Percentiles rank a stretch among this genome's conserved stretches.
Evolutionary conservation across 2,113 vertebrate species (phyloP).

Genomic region (Amphiprion ocellaris): DNA sequence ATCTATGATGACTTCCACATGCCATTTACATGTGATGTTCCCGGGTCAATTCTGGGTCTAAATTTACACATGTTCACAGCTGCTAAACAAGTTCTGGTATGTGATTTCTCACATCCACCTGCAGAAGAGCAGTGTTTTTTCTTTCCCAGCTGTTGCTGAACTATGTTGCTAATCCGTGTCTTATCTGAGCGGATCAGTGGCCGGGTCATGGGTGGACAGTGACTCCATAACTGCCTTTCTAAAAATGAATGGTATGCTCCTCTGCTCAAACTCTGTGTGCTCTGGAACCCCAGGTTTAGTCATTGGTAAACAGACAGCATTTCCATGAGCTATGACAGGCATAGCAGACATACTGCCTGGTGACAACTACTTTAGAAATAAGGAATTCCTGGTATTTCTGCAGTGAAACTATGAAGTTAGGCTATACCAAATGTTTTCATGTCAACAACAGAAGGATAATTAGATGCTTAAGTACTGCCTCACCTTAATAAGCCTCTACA

Average conservation of each 20-base stretch:
- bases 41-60: not conserved
- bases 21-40: not conserved
- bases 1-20: not conserved
- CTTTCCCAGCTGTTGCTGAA: slow-evolving; percentile 54
- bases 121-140: slow-evolving; percentile 1
- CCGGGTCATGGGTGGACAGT: slow-evolving; percentile 36
- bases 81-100: slow-evolving; percentile 21
- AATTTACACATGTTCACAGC: slow-evolving; percentile 15
- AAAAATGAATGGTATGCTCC: slow-evolving; percentile 61
- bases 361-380: slow-evolving; percentile 44
- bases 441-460: not conserved
- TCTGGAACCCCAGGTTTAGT: slow-evolving; percentile 15
- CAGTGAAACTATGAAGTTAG: not conserved
- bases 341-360: not conserved
- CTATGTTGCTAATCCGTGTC: slow-evolving; percentile 37
- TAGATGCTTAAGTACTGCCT: not conserved
- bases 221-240: slow-evolving; percentile 31
- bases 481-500: not conserved
- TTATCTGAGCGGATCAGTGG: slow-evolving; percentile 34
- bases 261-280: slow-evolving; percentile 20
- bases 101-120: slow-evolving; percentile 54
- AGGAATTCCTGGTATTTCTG: slow-evolving; percentile 16
- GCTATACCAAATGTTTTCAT: not conserved
- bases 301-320: slow-evolving; percentile 31
- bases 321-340: slow-evolving; percentile 10